Base-by-base conservation (phyloP, 2,113 vertebrate genomes). In the Cinclus cinclus region DNA sequence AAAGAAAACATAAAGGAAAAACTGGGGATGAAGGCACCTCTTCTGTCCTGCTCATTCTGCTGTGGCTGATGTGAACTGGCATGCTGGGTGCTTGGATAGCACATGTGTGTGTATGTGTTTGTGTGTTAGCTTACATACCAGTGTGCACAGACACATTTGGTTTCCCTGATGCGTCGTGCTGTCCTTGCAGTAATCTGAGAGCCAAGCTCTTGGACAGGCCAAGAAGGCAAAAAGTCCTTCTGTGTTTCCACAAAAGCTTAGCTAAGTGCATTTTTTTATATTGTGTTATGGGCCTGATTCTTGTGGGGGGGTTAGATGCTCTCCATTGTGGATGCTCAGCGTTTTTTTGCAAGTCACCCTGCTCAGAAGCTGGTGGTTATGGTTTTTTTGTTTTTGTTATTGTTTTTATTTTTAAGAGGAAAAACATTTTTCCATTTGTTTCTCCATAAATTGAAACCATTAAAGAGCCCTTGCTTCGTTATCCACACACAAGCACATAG, bases 251-350 rank as follows among this genome's bases (percentile, higher is more conserved):
- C 87, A 94, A 93, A 91, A 90, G 78, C 94, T 95, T 92, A 59
- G 92, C 90, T 94, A 90, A 93, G 89, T 70, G 67, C 78, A 52
- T 94, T 91, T 92, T 92, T 94, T 96, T 70, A 64, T 80, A 24
- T 9, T 95, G 59, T 92, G 50, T 80, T 65, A 4, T 21, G 82
- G 91, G 70, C 75, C 74, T 90, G 83, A 74, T 88, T 90, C 68
- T 95, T 91, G 87, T 6, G 25, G 33, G 56, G 56, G 83, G 49
- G n/a, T 69, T 75, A 60, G 62, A 79, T 63, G 76, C 52, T 81
- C 52, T 70, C 68, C 63, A 13, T 71, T 90, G 92, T 87, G 85
- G 90, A 84, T 78, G 69, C 68, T 90, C 39, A 64, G 92, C 19
- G 6, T 95, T 95, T 95, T 95, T 93, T 81, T 92, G 85, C 93